Evolutionary conservation across 2,888 invertebrate species (phyloP).

Genomic region (Drosophila parthenogenetica): DNA sequence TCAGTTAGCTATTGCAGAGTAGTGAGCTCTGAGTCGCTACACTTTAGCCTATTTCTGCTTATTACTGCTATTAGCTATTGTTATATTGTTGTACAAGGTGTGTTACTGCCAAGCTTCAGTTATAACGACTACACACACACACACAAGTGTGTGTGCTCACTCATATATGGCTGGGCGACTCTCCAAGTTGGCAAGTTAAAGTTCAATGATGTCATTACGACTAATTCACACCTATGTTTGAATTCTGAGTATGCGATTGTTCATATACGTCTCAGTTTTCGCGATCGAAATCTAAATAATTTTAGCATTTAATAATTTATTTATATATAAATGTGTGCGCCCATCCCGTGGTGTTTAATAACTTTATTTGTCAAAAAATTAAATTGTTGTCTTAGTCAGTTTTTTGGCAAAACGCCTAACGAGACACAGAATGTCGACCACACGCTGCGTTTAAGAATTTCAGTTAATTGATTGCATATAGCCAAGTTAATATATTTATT

Average conservation of each 20-base stretch:
- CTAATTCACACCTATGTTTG: conserved; percentile 81
- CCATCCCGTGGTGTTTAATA: conserved; percentile 60
- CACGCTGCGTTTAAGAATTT: conserved; percentile 64
- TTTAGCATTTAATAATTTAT: conserved; percentile 66
- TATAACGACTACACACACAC: conserved; percentile 33
- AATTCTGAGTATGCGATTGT: conserved; percentile 67
- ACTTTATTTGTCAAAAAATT: conserved; percentile 72
- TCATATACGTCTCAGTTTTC: conserved; percentile 10
- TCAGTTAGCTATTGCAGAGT: not conserved
- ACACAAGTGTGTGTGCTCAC: conserved; percentile 4
- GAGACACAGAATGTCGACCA: conserved; percentile 57
- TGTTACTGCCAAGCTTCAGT: conserved; percentile 75
- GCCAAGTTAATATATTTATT: conserved; percentile 46
- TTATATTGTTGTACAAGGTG: conserved; percentile 61
- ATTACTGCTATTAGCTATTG: conserved; percentile 42
- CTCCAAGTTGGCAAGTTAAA: conserved; percentile 72
- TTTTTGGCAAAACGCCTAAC: conserved; percentile 42
- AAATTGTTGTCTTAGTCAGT: conserved; percentile 44
- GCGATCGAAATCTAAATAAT: conserved; percentile 62
- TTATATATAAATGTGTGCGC: conserved; percentile 20
- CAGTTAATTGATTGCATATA: conserved; percentile 66
- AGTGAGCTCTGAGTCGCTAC: conserved; percentile 21
- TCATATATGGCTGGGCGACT: conserved; percentile 43
- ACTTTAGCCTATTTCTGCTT: conserved; percentile 11
- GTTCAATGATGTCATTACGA: conserved; percentile 80